Conservation (phyloP, 37 sponge, comb jelly and placozoan genomes). For the Theonella swinhoei region DNA sequence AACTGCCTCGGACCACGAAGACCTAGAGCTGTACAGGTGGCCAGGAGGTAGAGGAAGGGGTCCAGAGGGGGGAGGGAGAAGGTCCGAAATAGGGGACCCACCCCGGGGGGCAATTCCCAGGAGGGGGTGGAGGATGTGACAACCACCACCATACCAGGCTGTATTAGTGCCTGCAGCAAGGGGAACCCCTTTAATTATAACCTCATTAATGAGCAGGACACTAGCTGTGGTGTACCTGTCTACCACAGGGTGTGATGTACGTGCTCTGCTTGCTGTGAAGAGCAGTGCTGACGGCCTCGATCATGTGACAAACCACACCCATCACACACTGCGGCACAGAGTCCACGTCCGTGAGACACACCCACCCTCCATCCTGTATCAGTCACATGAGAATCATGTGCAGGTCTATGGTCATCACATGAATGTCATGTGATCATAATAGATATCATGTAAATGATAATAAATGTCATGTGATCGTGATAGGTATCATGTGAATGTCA, state of each 20-base stretch:
- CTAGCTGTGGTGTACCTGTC: slow-evolving; percentile 46
- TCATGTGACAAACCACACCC: slow-evolving; percentile 64
- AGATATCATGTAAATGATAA: neutral
- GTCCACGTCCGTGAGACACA: slow-evolving; percentile 64
- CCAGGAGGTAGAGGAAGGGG: slow-evolving; percentile 37
- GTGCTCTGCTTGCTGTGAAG: slow-evolving; percentile 32
- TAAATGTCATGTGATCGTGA: too few relatives aligned
- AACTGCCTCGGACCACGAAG: slow-evolving; percentile 54
- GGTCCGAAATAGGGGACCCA: slow-evolving; percentile 66
- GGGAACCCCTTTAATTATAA: neutral
- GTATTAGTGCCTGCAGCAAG: slow-evolving; percentile 21
- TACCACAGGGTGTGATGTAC: slow-evolving; percentile 36
- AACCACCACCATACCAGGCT: slow-evolving; percentile 32
- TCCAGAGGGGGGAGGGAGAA: slow-evolving; percentile 74
- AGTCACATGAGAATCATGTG: neutral
- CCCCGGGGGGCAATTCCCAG: slow-evolving; percentile 60
- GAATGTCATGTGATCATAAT: too few relatives aligned
- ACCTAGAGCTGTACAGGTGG: slow-evolving; percentile 60
- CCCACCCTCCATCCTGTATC: slow-evolving; percentile 76
- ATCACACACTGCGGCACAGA: slow-evolving; percentile 33
- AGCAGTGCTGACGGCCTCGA: slow-evolving; percentile 51
- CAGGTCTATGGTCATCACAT: neutral
- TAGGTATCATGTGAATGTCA: neutral
- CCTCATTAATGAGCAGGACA: neutral
- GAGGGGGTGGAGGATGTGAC: slow-evolving; percentile 10